Base-by-base conservation (phyloP, 30 jellyfish, hydroid and myxozoan species). In the Aurelia aurita region DNA sequence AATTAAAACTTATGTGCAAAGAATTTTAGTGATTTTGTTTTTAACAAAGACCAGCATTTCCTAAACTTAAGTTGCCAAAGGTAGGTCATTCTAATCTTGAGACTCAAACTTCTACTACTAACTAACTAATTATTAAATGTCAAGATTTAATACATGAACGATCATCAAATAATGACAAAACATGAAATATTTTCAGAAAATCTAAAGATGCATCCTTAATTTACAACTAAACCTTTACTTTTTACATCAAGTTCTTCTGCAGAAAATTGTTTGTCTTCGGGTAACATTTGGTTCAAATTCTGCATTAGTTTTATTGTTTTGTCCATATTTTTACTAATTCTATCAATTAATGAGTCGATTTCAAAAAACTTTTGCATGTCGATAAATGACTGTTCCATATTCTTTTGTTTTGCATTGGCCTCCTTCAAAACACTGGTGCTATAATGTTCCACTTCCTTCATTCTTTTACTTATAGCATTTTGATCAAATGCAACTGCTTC, bases 401-500 rank as follows among this genome's bases (percentile, higher is more conserved):
- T 67, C 59, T 62, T 87, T 46, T 92, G 95, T n/a, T 86, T 76
- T 29, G 76, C 96, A 21, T 43, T 62, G 28, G 90, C 84, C 9
- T 72, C 74, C 58, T 92, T 92, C 16, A 77, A 58, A n/a, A 86
- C 87, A 31, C 59, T 45, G n/a, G 77, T 29, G 45, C 89, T 77
- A 53, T 39, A 84, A 51, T 58, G 21, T 21, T 92, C 98, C 35
- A 87, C 88, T 67, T 92, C 98, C 58, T 87, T 87, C 43, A 87
- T 77, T 32, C 93, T 92, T 69, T 75, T 80, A 49, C 96, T 14
- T 0, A 92, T 34, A 0, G 96, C 93, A 87, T 81, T 87, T 80
- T 92, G 98, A 82, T 92, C 98, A 74, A 87, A 92, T n/a, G 98
- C 73, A 4, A 92, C 98, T 3, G 98, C 98, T 20, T 87, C 95